Evolutionary conservation across 2,888 invertebrate genomes (phyloP), one percentile per base, ranked within the genome.

Genomic region (Oscheius sp.): DNA sequence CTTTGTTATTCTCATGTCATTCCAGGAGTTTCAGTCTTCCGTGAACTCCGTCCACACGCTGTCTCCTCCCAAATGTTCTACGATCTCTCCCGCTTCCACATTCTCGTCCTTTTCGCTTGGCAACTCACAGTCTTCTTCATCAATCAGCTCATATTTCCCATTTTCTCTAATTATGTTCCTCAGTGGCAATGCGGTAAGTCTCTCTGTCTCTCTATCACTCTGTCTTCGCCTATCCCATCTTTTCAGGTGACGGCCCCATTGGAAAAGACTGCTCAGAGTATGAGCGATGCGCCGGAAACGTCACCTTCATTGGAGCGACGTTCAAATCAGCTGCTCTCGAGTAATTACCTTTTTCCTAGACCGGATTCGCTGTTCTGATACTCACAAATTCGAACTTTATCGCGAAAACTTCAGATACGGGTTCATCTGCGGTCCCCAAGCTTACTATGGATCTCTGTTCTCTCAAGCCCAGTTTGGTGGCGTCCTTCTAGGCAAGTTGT

Each of bases 121-220:
- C 87, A 88, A 66, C 88, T 88, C 75, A 80, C 86, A 51, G 84
- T 87, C n/a, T 87, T 86, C 74, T 87, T 87, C 74, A 85, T 85
- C 9, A 82, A 82, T 3, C 87, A 87, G 70, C 80, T 80, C 76
- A 84, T 87, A 42, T 87, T 86, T 60, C 84, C 87, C 21, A 88
- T 87, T 35, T 87, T 88, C 72, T 85, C 85, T 58, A 87, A 88
- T 75, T 87, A 87, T 75, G 79, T 86, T 11, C 87, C 87, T 11
- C 70, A 80, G 37, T 80, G 82, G 82, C 75, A 75, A 59, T 82
- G 82, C 55, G 82, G 82, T 82, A 13, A 65, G 77, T 73, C 29
- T 47, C 35, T 11, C 10, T 32, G 33, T 7, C 48, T 29, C 35
- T 35, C 13, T 13, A 35, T 4, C 33, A 9, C 21, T 21, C 21